Evolutionary conservation across 1,140 invertebrate species (phyloP).

Genomic region (Trichomalopsis sarcophagae): DNA sequence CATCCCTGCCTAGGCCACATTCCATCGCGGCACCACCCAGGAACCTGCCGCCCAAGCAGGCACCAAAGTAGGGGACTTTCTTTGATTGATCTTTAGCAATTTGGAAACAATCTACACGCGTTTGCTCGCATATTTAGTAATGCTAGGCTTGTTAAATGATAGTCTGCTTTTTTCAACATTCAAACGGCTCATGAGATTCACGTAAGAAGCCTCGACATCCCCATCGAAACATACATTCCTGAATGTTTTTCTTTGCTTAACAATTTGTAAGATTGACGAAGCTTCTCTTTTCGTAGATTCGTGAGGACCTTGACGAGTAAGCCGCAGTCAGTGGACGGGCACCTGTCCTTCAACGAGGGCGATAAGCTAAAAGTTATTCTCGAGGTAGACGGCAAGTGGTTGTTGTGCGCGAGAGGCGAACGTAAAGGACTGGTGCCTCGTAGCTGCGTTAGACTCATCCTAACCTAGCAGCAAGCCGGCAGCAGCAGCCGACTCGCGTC

Average conservation of each 20-base stretch:
- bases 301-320: constrained; percentile 85
- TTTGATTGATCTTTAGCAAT: neutral
- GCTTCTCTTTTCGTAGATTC: constrained; percentile 75
- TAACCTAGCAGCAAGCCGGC: constrained; percentile 64
- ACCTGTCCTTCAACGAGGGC: constrained; percentile 86
- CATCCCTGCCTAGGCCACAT: constrained; percentile 75
- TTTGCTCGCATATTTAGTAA: neutral
- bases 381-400: constrained; percentile 86
- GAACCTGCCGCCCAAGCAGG: constrained; percentile 64
- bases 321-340: constrained; percentile 84
- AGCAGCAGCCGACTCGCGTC: neutral
- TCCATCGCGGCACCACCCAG: constrained; percentile 62
- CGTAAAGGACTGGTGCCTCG: constrained; percentile 86
- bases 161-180: neutral
- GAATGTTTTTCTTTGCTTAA: constrained; percentile 48
- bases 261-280: constrained; percentile 52
- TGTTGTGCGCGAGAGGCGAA: constrained; percentile 85
- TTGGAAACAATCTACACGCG: neutral
- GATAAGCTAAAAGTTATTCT: constrained; percentile 83
- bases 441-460: constrained; percentile 80
- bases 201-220: neutral
- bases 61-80: constrained; percentile 71
- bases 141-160: constrained; percentile 1
- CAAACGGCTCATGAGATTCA: neutral
- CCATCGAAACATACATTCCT: neutral